Evolutionary conservation across 2,797 vertebrate genomes (phyloP), one percentile per base, ranked within the genome.

Genomic region (Craterocephalus amniculus): DNA sequence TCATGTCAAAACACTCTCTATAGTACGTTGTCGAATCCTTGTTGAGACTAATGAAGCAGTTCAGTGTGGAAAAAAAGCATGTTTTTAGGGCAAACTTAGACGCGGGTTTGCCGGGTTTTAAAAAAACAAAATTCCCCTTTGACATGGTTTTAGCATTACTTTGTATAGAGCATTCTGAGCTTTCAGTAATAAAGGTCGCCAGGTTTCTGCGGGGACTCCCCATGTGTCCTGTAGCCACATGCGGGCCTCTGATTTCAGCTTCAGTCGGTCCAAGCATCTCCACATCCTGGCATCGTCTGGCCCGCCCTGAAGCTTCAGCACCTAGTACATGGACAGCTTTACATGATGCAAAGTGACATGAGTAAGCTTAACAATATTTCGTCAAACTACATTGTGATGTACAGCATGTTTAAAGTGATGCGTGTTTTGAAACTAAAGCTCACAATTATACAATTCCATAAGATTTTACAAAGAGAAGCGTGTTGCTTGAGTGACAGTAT

Each of bases 131-230:
- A n/a, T n/a, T n/a, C n/a, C n/a, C n/a, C n/a, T n/a, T n/a, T n/a
- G n/a, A n/a, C 18, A 57, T 34, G n/a, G 32, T 63, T 29, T 22
- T 56, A 57, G 18, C 60, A 31, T 73, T 27, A 73, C 67, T 63
- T 72, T 74, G 27, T 4, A 2, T 58, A 70, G 54, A 61, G 49
- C 24, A 14, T 48, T 55, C 45, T 78, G 70, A 74, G 61, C 62
- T 57, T 59, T 81, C 61, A 72, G 57, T 2, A 61, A 10, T 14
- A 80, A 67, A 70, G 64, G 67, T 51, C 43, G 61, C 59, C 63
- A 83, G 56, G 62, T 36, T 40, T 27, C 66, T 24, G 57, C 24
- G 4, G 52, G 51, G 45, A 63, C 43, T 27, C 67, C 40, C 58
- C 40, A 70, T 12, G 49, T 75, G 29, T 76, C 66, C 59, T 75